Evolutionary conservation across 2,797 vertebrate genomes (phyloP).

Genomic region (Carcharodon carcharias): DNA sequence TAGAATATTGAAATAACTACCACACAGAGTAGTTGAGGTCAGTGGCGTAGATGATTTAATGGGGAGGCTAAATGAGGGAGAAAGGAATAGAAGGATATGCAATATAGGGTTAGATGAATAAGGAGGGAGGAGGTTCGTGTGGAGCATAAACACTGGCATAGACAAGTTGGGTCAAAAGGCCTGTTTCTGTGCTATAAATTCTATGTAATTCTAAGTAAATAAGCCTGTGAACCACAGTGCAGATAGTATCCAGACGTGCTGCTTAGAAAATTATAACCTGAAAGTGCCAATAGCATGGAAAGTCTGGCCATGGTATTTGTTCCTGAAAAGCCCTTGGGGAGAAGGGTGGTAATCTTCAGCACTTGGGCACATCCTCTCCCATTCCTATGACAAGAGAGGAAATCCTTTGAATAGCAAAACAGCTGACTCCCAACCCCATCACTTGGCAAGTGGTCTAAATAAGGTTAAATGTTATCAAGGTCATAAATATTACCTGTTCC

Average conservation of each 20-base stretch:
- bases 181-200: neutral
- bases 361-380: neutral
- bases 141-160: neutral
- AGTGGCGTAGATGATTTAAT: neutral
- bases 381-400: neutral
- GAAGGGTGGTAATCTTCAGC: neutral
- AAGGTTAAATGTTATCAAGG: neutral
- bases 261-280: neutral
- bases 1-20: neutral
- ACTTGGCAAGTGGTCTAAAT: neutral
- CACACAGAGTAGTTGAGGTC: neutral
- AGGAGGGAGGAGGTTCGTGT: neutral
- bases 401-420: neutral
- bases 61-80: neutral
- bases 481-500: neutral
- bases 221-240: neutral
- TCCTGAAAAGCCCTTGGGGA: neutral
- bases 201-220: neutral
- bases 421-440: neutral
- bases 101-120: neutral
- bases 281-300: neutral
- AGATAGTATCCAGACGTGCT: neutral
- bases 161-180: neutral
- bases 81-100: neutral
- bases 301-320: neutral